Evolutionary conservation across 2,113 vertebrate species (phyloP), one percentile per base, ranked within the genome.

Genomic region (Felis chaus): DNA sequence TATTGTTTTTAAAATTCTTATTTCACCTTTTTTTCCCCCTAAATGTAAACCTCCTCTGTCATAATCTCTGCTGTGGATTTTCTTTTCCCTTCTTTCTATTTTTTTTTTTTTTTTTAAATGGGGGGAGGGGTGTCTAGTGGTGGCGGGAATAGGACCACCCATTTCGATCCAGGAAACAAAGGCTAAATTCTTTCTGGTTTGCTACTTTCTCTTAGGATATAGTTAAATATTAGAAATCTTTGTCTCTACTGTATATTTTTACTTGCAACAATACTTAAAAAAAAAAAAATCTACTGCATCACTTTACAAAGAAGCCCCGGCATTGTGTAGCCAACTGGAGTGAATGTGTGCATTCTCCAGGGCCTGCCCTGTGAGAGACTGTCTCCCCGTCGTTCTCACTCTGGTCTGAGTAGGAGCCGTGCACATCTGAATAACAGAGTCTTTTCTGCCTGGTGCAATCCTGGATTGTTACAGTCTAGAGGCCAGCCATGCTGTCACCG

Each of bases 401-500:
- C 98, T 55, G 94, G 93, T 96, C 98, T 0, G 81, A 83, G 98
- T 86, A 98, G 98, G 98, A 98, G 97, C 98, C 97, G 95, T 81
- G 98, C 99, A 99, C 98, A 95, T 99, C 98, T 99, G 98, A 99
- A 99, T 99, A 98, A 98, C 98, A 81, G 98, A 96, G 98, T 97
- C 98, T 98, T 99, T 99, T 99, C 98, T 98, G 98, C 98, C 98
- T 98, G 98, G 99, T 99, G 98, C 99, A 99, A 99, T 99, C 99
- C 99, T n/a, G 98, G 99, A 98, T 99, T 99, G 99, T 99, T 99
- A 99, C 99, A 99, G 99, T 99, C 99, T 98, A 99, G 98, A 98
- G 99, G 99, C 99, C 98, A 99, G 99, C 99, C 99, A 99, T 98
- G 99, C 99, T 99, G 99, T 99, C 99, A 99, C 99, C 99, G 98